Evolutionary conservation across 2,888 invertebrate genomes (phyloP).

Genomic region (Lasioglossum marginatum): DNA sequence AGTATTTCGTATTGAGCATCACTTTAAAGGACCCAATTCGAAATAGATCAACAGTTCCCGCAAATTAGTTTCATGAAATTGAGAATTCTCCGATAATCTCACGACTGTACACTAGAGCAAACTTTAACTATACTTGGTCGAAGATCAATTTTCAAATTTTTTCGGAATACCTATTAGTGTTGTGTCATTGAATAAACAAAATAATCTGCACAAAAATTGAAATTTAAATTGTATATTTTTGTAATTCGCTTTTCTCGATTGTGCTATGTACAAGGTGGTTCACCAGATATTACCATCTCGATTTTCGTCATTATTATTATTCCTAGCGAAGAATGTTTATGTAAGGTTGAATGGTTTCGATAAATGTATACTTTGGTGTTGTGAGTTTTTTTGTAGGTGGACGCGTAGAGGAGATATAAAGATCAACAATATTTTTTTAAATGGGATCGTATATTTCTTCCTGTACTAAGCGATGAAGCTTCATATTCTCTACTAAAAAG

Average conservation of each 20-base stretch:
- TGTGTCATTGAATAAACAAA: neutral
- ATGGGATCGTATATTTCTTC: no score
- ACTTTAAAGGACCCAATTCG: neutral
- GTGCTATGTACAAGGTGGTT: neutral
- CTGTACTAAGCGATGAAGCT: no score
- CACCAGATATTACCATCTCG: no score
- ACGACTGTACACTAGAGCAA: neutral
- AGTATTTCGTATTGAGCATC: neutral
- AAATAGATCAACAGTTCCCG: neutral
- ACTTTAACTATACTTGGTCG: neutral
- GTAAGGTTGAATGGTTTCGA: no score
- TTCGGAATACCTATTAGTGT: neutral
- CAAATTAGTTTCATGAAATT: neutral
- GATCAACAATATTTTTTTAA: no score
- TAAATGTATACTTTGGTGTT: no score
- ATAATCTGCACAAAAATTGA: neutral
- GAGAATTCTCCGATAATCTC: conserved; percentile 24
- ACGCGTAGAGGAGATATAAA: no score
- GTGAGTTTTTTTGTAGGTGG: no score
- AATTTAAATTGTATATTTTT: neutral
- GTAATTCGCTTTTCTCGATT: neutral
- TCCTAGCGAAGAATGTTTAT: no score
- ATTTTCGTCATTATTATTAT: no score
- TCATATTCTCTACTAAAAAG: no score
- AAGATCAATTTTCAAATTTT: neutral